Conservation (phyloP, 92 coral and sea anemone species). For the Phymanthus crucifer region DNA sequence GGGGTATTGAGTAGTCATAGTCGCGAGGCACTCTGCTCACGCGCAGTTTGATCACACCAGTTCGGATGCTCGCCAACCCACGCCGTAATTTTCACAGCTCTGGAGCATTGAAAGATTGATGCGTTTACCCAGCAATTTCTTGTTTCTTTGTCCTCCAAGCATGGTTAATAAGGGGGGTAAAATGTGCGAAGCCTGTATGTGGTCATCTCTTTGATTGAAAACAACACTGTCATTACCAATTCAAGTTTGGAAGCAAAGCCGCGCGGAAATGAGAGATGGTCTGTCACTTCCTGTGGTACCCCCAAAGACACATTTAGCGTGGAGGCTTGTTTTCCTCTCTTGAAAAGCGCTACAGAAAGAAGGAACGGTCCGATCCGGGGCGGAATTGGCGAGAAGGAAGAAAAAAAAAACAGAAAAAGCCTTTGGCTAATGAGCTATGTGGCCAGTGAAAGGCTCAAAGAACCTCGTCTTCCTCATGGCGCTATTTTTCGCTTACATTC, state of each 20-base stretch:
- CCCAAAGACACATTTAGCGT: conserved; percentile 6
- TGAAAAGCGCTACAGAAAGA: neutral
- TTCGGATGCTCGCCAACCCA: neutral
- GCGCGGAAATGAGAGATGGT: conserved; percentile 24
- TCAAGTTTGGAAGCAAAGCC: neutral
- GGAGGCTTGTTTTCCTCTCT: conserved; percentile 3
- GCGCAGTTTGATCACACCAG: neutral
- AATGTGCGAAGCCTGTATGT: neutral
- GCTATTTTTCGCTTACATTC: conserved; percentile 72
- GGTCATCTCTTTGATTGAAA: conserved; percentile 3
- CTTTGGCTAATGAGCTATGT: conserved; percentile 55
- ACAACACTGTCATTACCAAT: neutral
- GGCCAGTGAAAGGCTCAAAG: conserved; percentile 69
- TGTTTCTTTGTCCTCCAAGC: neutral
- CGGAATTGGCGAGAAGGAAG: conserved; percentile 16
- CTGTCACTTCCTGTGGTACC: conserved; percentile 17
- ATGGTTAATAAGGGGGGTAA: neutral
- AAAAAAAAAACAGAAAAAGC: conserved; percentile 13
- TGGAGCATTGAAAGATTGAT: neutral
- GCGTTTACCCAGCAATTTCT: neutral
- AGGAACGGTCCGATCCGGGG: conserved; percentile 8
- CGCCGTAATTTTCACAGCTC: neutral
- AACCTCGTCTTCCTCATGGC: conserved; percentile 68
- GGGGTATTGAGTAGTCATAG: neutral
- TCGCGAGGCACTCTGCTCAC: neutral